Evolutionary conservation across 2,888 invertebrate genomes (phyloP).

Genomic region (Cremastobaeus sp.): DNA sequence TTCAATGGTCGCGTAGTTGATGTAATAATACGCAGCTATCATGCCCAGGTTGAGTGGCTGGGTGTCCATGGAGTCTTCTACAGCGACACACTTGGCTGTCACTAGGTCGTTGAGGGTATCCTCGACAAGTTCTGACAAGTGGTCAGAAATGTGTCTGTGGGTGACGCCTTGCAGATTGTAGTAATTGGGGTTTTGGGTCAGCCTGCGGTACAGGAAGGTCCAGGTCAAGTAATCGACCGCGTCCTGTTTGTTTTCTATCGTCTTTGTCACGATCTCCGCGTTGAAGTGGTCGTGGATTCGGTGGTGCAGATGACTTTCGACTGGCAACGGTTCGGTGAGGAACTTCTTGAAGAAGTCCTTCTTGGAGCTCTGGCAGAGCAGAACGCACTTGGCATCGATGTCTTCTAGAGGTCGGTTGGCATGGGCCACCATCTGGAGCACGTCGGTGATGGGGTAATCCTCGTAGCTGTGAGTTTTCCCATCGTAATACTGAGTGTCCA

Average conservation of each 20-base stretch:
- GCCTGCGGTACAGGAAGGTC: slow-evolving; percentile 97
- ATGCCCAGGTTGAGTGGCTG: slow-evolving; percentile 98
- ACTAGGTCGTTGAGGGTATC: slow-evolving; percentile 95
- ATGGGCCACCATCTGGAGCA: slow-evolving; percentile 98
- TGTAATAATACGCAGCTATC: slow-evolving; percentile 99
- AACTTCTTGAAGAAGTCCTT: slow-evolving; percentile 99
- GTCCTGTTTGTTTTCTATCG: slow-evolving; percentile 99
- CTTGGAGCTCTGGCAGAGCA: slow-evolving; percentile 98
- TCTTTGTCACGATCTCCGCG: slow-evolving; percentile 99
- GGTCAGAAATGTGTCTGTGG: slow-evolving; percentile 98
- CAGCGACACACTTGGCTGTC: slow-evolving; percentile 97
- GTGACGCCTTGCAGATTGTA: slow-evolving; percentile 98
- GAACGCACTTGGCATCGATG: slow-evolving; percentile 94
- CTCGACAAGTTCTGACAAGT: slow-evolving; percentile 98
- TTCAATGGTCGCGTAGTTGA: slow-evolving; percentile 99
- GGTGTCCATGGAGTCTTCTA: slow-evolving; percentile 99
- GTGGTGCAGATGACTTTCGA: slow-evolving; percentile 99
- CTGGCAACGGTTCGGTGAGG: slow-evolving; percentile 96
- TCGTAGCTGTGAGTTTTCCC: slow-evolving; percentile 90
- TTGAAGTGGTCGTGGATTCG: slow-evolving; percentile 99
- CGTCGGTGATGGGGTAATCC: slow-evolving; percentile 98
- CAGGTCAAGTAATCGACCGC: slow-evolving; percentile 99
- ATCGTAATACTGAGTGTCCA: slow-evolving; percentile 93
- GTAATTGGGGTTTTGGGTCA: slow-evolving; percentile 99
- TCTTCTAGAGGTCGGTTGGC: slow-evolving; percentile 95